Base-by-base conservation (phyloP, 2,888 invertebrate genomes). In the Polietes domitor region DNA sequence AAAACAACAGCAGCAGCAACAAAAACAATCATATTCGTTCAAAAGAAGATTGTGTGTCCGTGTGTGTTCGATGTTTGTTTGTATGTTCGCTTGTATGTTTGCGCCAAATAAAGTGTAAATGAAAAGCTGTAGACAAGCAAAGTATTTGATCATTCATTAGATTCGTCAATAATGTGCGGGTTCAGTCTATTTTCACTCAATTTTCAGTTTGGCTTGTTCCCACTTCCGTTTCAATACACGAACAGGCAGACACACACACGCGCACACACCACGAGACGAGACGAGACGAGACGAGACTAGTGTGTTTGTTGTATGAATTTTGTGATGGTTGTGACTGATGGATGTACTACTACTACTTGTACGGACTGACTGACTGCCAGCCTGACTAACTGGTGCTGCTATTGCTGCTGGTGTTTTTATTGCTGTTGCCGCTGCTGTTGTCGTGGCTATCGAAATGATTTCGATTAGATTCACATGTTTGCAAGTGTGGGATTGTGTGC, bases 71-170 rank as follows among this genome's bases (percentile, higher is more conserved):
- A 28, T 32, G 32, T 6, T 24, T 32, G 41, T 65, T 19, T n/a
- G 26, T n/a, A 19, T 50, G n/a, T n/a, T n/a, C n/a, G n/a, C n/a
- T n/a, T 17, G 50, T 53, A 24, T 24, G n/a, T 55, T 24, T 76
- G 5, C 12, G 53, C 26, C 15, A 6, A 24, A 58, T 26, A 26
- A 61, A 55, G 58, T 73, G 58, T 15, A 41, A 73, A 55, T 73
- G 55, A 73, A 73, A 73, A 73, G 58, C 61, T 73, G 73, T 73
- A 73, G 73, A 73, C 73, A 73, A 41, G 73, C 37, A 55, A 65
- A 73, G 21, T 55, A 73, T 55, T 73, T 73, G 55, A 72, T 72
- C 17, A 58, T 70, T 68, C 43, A 77, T 70, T 41, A 58, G 47
- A 58, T 77, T 70, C 43, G 32, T 61, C 74, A 72, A 72, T 53